Base-by-base conservation (phyloP, 2,113 vertebrate species). In the Petromus typicus region DNA sequence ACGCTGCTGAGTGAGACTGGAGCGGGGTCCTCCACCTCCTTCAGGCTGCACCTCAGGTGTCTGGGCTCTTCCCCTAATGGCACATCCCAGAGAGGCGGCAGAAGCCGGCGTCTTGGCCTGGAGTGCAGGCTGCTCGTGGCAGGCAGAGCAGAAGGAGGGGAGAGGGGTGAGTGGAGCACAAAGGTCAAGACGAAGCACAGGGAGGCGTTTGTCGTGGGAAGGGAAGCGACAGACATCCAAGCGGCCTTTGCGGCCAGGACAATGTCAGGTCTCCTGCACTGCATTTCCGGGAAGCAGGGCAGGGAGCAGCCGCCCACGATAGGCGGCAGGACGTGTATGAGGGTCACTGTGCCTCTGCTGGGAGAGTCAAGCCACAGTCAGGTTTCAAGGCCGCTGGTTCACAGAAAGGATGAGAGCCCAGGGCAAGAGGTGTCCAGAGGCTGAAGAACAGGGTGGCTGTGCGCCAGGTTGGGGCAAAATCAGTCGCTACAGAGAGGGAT, bases 41-140 rank as follows among this genome's bases (percentile, higher is more conserved):
- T 61, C 64, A 32, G 7, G 0, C 48, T 83, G 45, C 48, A 9
- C 61, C 45, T 51, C 57, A 57, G 3, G 30, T 78, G 30, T 51
- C 79, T 82, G 43, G 43, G 56, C 32, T 34, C 18, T 75, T 94
- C n/a, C 86, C 94, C 43, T 89, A 93, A 86, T 59, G 59, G 76
- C 75, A 84, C 16, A 67, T 94, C 66, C 30, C 20, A 69, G 64
- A 64, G 59, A 37, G 51, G 11, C 18, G 80, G 59, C 51, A 8
- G 84, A 76, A 90, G 30, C 45, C n/a, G 27, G 67, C 30, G 61
- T 61, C 45, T 80, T 86, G 79, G 90, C 80, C 45, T 40, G 71
- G 54, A 40, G 56, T 37, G 8, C 1, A 25, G 73, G 80, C 32
- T 40, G n/a, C n/a, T n/a, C n/a, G n/a, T n/a, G n/a, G n/a, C n/a